Evolutionary conservation across 2,888 invertebrate species (phyloP), one percentile per base, ranked within the genome.

Genomic region (Drosophila mayaguana): DNA sequence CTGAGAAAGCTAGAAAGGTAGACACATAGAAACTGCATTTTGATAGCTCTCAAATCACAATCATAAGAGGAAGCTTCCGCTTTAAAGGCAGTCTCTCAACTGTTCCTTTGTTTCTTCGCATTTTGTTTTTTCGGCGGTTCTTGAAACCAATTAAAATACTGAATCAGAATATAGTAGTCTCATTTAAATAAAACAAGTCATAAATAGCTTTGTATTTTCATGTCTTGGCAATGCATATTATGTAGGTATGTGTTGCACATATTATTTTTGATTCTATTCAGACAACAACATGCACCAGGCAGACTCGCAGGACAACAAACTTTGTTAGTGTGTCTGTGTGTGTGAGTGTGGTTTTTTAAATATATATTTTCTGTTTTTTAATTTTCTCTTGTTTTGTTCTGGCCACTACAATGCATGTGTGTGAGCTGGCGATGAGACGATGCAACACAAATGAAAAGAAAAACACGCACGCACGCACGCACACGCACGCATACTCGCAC

Each of bases 251-350:
- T 54, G 6, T 54, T 54, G 6, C 25, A 25, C 5, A 45, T 16
- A 45, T 38, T 53, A 38, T 20, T n/a, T 25, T 36, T n/a, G 25
- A 8, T 38, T 11, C 9, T 40, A 45, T 25, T n/a, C 20, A 20
- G 54, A 40, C 54, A 54, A n/a, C 38, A 40, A 40, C 54, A 54
- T 54, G 54, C 54, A 54, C 54, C 34, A 54, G 54, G 54, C 54
- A 54, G 25, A 8, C 54, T 18, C 25, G 54, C 54, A 54, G 54
- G 54, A 54, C 54, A 40, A 18, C 22, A n/a, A 50, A 50, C 20
- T 18, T 12, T 28, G n/a, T 28, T 11, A 9, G 4, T 42, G 14
- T 38, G 16, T 22, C 6, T 43, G 5, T 22, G 25, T 28, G 8
- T 28, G 20, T 14, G 16, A 22, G 3, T 45, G 4, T 45, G 7